Percentiles rank a stretch among this genome's conserved stretches.
phyloP scores from a whole-genome alignment of 2,113 vertebrate genomes.

The Paradisaea rubra region DNA sequence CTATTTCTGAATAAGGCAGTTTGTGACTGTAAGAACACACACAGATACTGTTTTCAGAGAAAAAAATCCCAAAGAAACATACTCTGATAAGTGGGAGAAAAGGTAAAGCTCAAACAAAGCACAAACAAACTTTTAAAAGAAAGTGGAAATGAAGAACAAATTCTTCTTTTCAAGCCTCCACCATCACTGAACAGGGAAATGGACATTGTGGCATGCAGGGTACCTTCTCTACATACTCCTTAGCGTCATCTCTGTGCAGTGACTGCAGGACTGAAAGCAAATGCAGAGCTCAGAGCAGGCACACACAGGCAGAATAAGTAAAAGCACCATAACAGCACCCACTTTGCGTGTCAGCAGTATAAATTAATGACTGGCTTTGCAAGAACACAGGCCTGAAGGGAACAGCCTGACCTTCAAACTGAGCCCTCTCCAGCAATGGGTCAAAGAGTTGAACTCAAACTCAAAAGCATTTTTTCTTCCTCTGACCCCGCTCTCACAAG shows the following conservation, averaged over 20 bases:
- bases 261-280: background rate
- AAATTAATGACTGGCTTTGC: background rate
- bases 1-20: conserved; percentile 19
- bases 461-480: background rate
- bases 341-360: background rate
- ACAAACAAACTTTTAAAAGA: conserved; percentile 23
- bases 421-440: background rate
- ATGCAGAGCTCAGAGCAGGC: background rate
- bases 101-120: background rate
- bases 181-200: background rate
- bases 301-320: background rate
- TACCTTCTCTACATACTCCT: background rate
- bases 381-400: background rate
- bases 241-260: background rate
- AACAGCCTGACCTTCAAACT: background rate
- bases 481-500: background rate
- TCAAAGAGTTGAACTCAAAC: background rate
- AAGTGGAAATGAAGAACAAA: background rate
- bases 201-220: background rate
- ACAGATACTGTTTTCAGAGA: background rate
- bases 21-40: background rate
- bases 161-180: background rate
- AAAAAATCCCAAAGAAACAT: background rate
- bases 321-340: background rate
- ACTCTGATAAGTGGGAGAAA: conserved; percentile 15